Evolutionary conservation across 92 coral and sea anemone species (phyloP), one percentile per base, ranked within the genome.

Genomic region (Paramuricea clavata): DNA sequence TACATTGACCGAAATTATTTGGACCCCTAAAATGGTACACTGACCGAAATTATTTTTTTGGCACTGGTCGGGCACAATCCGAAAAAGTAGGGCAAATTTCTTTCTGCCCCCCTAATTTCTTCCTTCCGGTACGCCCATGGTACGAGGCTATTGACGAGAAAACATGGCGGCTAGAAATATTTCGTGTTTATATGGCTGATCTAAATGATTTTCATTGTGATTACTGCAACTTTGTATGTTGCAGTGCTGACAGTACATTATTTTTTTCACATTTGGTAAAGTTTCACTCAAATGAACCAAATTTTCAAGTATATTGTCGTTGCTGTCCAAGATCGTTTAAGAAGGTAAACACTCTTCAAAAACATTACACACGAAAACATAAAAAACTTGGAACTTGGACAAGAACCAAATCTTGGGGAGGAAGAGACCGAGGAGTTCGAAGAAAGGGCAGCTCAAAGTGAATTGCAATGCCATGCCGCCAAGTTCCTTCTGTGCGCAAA

Each of bases 261-360:
- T 78, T 39, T 34, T 86, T 86, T 42, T 67, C 77, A 34, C 85
- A 77, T 82, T 49, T 86, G 13, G 22, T 67, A 5, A 54, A 54
- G 27, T 86, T 64, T 74, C 85, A 86, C 32, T 86, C 85, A 22
- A 86, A 86, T 42, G 85, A 77, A 31, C 89, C 79, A 1, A 77
- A 86, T 82, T 86, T 86, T 47, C 22, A 60, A 16, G 84, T 86
- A 19, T 64, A 41, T 42, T 86, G 89, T 60, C 25, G 65, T 8
- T 49, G 82, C 32, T 86, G 89, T 64, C 78, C 84, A 30, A 39
- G 85, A 32, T 86, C 89, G 16, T 78, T 68, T 67, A 69, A 64
- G 22, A 86, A 78, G 52, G 54, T 75, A 8, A 86, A 86, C 67
- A 86, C 85, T 65, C 61, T 86, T 2, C 85, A 86, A 35, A 86